A percentile compares a stretch with the other conserved stretches of the same genome.
Conservation (phyloP, 2,888 invertebrate species). For the Macrophya annulata region DNA sequence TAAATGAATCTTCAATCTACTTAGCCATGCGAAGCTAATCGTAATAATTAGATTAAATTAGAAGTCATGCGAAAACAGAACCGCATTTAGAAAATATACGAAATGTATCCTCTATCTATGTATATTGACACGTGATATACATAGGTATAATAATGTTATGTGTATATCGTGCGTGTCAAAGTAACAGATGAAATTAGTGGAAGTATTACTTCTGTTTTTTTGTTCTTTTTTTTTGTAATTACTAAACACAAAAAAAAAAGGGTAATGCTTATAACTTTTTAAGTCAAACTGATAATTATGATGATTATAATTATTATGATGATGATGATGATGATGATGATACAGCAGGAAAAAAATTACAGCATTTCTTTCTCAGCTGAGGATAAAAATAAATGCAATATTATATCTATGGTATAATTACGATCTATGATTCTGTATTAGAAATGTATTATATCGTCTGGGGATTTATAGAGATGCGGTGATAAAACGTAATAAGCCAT, state of each 20-base stretch:
- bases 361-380: not conserved
- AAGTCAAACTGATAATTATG: not conserved
- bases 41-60: conserved; percentile 22
- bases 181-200: not conserved
- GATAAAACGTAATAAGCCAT: conserved; percentile 33
- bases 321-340: too few relatives aligned
- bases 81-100: not conserved
- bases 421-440: not conserved
- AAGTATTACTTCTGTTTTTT: too few relatives aligned
- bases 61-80: conserved; percentile 2
- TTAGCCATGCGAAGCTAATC: conserved; percentile 32
- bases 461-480: conserved; percentile 9
- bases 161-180: not conserved
- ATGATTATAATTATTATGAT: not conserved
- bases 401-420: not conserved
- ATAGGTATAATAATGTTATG: not conserved
- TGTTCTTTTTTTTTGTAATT: not conserved
- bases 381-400: not conserved
- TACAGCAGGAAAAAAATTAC: not conserved
- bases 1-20: conserved; percentile 11
- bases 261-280: not conserved
- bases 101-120: not conserved
- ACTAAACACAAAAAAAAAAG: too few relatives aligned
- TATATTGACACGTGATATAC: not conserved
- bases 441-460: conserved; percentile 1